Evolutionary conservation across 2,888 invertebrate genomes (phyloP).

Genomic region (Vannuccia rotundouncinata): DNA sequence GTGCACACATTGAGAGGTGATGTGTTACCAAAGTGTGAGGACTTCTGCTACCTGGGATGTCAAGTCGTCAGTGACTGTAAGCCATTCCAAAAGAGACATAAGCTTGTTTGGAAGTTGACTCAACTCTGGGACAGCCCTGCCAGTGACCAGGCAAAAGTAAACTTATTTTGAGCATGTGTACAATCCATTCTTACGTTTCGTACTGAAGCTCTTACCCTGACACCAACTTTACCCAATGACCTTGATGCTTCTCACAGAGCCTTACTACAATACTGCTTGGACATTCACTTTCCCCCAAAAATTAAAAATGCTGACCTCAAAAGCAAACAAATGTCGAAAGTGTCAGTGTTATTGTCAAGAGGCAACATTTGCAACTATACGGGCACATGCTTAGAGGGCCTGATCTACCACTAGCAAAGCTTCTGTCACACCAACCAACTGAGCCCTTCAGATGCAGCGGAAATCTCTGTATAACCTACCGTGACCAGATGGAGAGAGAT

Average conservation of each 20-base stretch:
- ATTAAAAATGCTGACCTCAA: no score
- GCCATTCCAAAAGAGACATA: not conserved
- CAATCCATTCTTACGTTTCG: not conserved
- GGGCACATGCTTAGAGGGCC: no score
- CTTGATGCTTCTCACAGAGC: not conserved
- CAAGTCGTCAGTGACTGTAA: not conserved
- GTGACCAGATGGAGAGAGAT: not conserved
- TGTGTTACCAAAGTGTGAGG: not conserved
- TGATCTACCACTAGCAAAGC: conserved; percentile 9
- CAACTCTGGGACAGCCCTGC: not conserved
- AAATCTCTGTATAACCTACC: not conserved
- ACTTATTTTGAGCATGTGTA: not conserved
- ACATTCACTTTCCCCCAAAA: no score
- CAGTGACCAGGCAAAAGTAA: conserved; percentile 10
- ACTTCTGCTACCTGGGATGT: conserved; percentile 2
- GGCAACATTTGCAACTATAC: no score
- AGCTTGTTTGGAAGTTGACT: not conserved
- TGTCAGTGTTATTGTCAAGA: no score
- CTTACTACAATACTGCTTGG: conserved; percentile 53
- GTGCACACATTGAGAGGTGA: not conserved
- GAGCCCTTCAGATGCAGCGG: not conserved
- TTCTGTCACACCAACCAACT: not conserved
- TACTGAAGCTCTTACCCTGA: not conserved
- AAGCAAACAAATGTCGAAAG: no score
- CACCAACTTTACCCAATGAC: not conserved